Base-by-base conservation (phyloP, 1,140 invertebrate genomes). In the Berghia stephanieae region DNA sequence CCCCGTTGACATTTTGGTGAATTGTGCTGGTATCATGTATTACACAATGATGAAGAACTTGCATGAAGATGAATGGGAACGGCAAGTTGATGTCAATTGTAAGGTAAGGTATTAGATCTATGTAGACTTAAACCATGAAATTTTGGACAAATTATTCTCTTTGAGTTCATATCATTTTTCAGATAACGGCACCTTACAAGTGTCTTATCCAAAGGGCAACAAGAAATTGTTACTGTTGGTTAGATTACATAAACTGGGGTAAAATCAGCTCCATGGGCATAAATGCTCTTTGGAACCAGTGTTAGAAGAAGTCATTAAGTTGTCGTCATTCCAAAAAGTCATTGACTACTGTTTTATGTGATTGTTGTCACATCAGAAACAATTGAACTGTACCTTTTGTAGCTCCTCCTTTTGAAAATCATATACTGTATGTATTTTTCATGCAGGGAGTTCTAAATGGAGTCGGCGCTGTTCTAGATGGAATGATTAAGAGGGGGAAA, bases 1-100 rank as follows among this genome's bases (percentile, higher is more conserved):
- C n/a, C 83, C 88, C 67, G 83, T 90, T 42, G 90, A 91, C 79
- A 87, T 90, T 42, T 71, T 91, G 16, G 87, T 91, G n/a, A 91
- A 91, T 81, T 87, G 86, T 82, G 90, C 90, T 75, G 90, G 90
- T 8, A 82, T 87, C 18, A 90, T 91, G 90, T 90, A 89, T 75
- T 91, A 90, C 78, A 88, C 86, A 0, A 74, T 88, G 79, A 87
- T 89, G 85, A 89, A 88, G 70, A 90, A 90, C 77, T 60, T 88
- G 24, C 82, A 89, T 68, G 85, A 88, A 69, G 86, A 90, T 24
- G 83, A 90, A 80, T 90, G 90, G 89, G 85, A 88, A 8, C 82
- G 77, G 66, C 86, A 87, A 68, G 90, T 91, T 70, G 89, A 91
- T 69, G 78, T 90, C 31, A 90, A 90, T 77, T 86, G 87, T 67